These are phyloP conservation scores for Aphelocoma coerulescens DNA, from an alignment of 2,113 vertebrate genomes.

Conservation along the genomic window DNA sequence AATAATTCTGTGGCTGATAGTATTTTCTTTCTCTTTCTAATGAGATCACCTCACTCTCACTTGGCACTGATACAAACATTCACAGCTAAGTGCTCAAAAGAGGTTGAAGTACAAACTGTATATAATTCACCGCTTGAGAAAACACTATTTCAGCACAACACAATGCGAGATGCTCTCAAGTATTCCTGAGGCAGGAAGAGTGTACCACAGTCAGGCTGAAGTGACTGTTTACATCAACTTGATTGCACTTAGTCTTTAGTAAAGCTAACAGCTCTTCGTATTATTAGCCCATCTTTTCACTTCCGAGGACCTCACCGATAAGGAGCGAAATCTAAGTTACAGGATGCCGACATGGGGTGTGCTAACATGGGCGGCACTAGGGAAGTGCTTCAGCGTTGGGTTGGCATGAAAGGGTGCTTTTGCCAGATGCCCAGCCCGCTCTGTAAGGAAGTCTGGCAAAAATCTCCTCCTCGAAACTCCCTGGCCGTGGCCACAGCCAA, in stretches of 20 bases:
- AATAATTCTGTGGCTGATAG: conserved; percentile 59
- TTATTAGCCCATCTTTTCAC: conserved; percentile 19
- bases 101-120: conserved; percentile 68
- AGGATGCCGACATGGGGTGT: background rate
- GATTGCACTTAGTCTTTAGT: conserved; percentile 61
- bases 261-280: conserved; percentile 38
- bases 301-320: background rate
- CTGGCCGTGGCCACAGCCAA: conserved; percentile 50
- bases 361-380: background rate
- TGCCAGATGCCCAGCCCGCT: background rate
- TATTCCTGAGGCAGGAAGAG: conserved; percentile 67
- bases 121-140: conserved; percentile 73
- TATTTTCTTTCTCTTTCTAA: conserved; percentile 67
- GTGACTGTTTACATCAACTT: conserved; percentile 68
- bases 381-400: background rate
- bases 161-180: conserved; percentile 71
- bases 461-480: background rate
- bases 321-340: background rate
- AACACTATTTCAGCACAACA: conserved; percentile 66
- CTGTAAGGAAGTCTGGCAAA: background rate
- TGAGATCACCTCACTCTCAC: conserved; percentile 71
- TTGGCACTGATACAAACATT: conserved; percentile 70
- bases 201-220: conserved; percentile 59
- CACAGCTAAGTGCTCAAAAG: conserved; percentile 71
- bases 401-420: background rate